Percentiles rank a stretch among this genome's conserved stretches.
Evolutionary conservation across 2,113 vertebrate genomes (phyloP).

Genomic region (Taurulus bubalis): DNA sequence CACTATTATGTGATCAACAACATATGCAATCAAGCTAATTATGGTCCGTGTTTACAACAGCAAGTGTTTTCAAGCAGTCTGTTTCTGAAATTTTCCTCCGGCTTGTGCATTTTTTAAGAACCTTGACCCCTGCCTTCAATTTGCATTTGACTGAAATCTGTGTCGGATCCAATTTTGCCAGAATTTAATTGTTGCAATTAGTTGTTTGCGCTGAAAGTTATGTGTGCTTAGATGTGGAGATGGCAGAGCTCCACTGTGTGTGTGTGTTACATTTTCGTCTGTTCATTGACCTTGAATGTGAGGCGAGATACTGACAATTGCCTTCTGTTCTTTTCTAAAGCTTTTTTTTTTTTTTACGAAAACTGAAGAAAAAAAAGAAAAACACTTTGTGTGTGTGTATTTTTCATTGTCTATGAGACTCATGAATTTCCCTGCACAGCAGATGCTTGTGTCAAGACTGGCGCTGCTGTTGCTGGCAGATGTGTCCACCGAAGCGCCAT

Average conservation of each 20-base stretch:
- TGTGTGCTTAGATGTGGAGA: slow-evolving; percentile 1
- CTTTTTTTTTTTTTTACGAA: not conserved
- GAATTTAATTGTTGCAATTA: slow-evolving; percentile 39
- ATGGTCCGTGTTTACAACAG: slow-evolving; percentile 17
- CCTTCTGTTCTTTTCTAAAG: slow-evolving; percentile 45
- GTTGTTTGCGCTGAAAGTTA: not conserved
- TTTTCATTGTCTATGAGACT: too few species aligned
- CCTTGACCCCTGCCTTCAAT: slow-evolving; percentile 43
- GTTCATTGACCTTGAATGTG: slow-evolving; percentile 53
- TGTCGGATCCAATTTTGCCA: slow-evolving; percentile 22
- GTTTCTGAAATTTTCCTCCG: slow-evolving; percentile 11
- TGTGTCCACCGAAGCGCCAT: slow-evolving; percentile 55
- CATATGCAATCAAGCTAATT: slow-evolving; percentile 61
- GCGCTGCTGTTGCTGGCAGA: slow-evolving; percentile 38
- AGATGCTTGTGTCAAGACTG: slow-evolving; percentile 38
- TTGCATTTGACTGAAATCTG: slow-evolving; percentile 48
- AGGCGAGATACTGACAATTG: slow-evolving; percentile 36
- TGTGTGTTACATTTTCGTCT: not conserved
- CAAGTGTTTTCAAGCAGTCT: slow-evolving; percentile 27
- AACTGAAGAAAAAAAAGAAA: not conserved
- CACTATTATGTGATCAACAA: slow-evolving; percentile 43
- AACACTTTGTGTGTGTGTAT: too few species aligned
- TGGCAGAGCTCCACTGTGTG: not conserved
- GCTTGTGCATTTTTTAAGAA: not conserved
- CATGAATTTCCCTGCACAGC: not conserved